phyloP scores from a whole-genome alignment of 2,113 vertebrate species.

The Paramormyrops kingsleyae region DNA sequence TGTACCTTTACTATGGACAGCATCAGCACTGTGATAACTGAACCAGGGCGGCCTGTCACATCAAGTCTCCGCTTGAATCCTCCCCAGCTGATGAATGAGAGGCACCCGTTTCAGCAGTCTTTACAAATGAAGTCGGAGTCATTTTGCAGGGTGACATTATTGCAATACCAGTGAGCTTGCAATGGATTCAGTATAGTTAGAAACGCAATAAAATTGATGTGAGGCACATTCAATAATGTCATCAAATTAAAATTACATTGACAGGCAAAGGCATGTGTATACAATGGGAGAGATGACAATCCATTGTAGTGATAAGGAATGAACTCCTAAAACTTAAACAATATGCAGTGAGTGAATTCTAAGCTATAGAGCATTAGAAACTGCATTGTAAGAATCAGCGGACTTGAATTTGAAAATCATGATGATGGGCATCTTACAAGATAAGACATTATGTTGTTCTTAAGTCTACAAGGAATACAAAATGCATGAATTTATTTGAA shows the following conservation, averaged over 20 bases:
- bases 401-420: background rate
- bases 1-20: slow-evolving; percentile 99
- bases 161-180: background rate
- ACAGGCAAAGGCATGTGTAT: background rate
- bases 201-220: background rate
- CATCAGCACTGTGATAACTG: slow-evolving; percentile 99
- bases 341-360: background rate
- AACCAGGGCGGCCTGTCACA: slow-evolving; percentile 96
- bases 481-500: background rate
- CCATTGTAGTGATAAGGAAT: background rate
- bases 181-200: background rate
- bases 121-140: background rate
- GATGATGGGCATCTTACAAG: background rate
- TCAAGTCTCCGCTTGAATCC: slow-evolving; percentile 40
- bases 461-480: background rate
- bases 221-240: background rate
- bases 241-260: background rate
- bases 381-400: background rate
- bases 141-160: background rate
- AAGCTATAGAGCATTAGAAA: background rate
- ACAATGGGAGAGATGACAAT: background rate
- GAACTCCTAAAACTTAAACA: background rate
- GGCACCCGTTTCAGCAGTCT: background rate
- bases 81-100: background rate
- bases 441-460: background rate